A percentile compares a stretch with the other conserved stretches of the same genome.
Evolutionary conservation across 2,888 invertebrate species (phyloP).

Genomic region (Melanargia galathea): DNA sequence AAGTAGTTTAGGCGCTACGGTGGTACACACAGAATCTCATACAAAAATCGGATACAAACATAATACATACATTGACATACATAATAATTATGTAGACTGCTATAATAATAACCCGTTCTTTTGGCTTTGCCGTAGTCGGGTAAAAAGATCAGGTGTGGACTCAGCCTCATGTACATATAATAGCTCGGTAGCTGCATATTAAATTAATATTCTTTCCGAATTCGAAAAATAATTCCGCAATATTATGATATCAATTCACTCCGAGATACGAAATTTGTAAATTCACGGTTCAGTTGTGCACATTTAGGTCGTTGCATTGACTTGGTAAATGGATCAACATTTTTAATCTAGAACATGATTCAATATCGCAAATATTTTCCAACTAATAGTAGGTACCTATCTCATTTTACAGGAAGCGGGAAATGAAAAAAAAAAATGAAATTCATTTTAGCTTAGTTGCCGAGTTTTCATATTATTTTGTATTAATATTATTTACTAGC

Average conservation of each 20-base stretch:
- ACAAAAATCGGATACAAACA: too few relatives aligned
- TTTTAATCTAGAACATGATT: constrained; percentile 10
- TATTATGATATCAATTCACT: neutral
- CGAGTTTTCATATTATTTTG: neutral
- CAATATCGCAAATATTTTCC: neutral
- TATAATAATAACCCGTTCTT: too few relatives aligned
- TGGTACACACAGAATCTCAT: too few relatives aligned
- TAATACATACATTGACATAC: too few relatives aligned
- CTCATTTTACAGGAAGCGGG: neutral
- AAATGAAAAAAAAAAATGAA: neutral
- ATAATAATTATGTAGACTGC: too few relatives aligned
- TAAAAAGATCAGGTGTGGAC: too few relatives aligned
- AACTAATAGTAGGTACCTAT: neutral
- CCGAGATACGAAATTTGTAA: constrained; percentile 11
- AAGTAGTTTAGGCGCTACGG: too few relatives aligned
- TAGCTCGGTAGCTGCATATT: neutral
- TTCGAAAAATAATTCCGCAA: neutral
- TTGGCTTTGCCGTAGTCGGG: too few relatives aligned
- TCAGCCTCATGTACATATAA: too few relatives aligned
- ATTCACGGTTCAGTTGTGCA: neutral
- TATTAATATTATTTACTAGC: too few relatives aligned
- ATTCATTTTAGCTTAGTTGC: neutral
- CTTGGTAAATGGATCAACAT: constrained; percentile 16
- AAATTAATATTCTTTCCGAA: neutral
- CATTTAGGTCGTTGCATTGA: constrained; percentile 14